phyloP scores from a whole-genome alignment of 2,113 vertebrate species.

The Platysternon megacephalum region DNA sequence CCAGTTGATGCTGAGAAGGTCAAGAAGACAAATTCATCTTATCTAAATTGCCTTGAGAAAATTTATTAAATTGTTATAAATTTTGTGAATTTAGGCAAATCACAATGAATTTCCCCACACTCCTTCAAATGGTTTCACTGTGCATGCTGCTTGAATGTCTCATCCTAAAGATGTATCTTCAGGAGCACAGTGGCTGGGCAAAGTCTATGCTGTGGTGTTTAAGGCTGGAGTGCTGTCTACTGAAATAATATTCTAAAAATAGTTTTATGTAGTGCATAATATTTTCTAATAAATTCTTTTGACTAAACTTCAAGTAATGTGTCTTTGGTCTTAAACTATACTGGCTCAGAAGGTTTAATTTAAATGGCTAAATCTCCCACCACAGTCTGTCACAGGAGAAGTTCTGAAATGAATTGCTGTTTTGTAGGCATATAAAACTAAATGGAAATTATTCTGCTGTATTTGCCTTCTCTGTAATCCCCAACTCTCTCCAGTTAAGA shows the following conservation, averaged over 20 bases:
- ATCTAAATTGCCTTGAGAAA: not conserved
- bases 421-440: not conserved
- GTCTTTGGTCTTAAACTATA: slow-evolving; percentile 56
- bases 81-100: not conserved
- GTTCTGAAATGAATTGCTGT: not conserved
- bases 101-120: slow-evolving; percentile 6
- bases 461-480: not conserved
- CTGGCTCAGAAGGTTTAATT: not conserved
- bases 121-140: slow-evolving; percentile 20
- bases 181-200: slow-evolving; percentile 30
- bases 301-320: slow-evolving; percentile 57
- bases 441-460: not conserved
- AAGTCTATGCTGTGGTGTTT: not conserved
- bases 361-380: not conserved
- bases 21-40: not conserved
- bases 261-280: slow-evolving; percentile 75
- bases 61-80: not conserved
- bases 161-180: not conserved
- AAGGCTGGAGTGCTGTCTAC: slow-evolving; percentile 73
- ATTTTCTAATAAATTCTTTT: slow-evolving; percentile 83
- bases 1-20: not conserved
- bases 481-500: not conserved
- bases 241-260: slow-evolving; percentile 63
- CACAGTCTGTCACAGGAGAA: not conserved
- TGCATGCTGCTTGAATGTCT: slow-evolving; percentile 54